Percentiles rank a stretch among this genome's conserved stretches.
These are phyloP conservation scores for Lobophora halterata DNA, from an alignment of 2,888 invertebrate species.

Conservation along the genomic window DNA sequence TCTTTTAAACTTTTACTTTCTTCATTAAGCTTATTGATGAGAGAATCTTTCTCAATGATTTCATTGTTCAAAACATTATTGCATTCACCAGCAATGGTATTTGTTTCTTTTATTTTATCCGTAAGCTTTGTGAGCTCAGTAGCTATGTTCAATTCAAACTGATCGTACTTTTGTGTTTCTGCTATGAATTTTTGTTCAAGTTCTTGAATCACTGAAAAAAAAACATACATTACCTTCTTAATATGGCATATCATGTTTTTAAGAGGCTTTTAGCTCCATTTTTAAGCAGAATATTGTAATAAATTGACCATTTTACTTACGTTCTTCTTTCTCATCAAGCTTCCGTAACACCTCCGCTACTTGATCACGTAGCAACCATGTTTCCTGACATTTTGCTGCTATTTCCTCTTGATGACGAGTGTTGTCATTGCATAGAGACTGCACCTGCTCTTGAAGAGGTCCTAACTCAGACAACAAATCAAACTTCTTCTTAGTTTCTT, in stretches of 20 bases:
- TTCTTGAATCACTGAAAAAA: constrained; percentile 40
- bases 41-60: constrained; percentile 33
- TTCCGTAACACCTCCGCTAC: constrained; percentile 32
- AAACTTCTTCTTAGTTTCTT: constrained; percentile 32
- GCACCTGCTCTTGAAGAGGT: constrained; percentile 30
- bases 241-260: too few relatives aligned
- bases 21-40: constrained; percentile 35
- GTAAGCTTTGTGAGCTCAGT: constrained; percentile 41
- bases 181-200: constrained; percentile 39
- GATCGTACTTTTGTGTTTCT: constrained; percentile 39
- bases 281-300: too few relatives aligned
- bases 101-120: constrained; percentile 40
- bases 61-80: constrained; percentile 30
- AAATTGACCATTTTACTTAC: too few relatives aligned
- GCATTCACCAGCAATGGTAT: constrained; percentile 17
- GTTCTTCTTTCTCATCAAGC: constrained; percentile 35
- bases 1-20: constrained; percentile 39
- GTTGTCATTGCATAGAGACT: constrained; percentile 36
- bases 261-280: too few relatives aligned
- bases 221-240: too few relatives aligned
- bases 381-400: constrained; percentile 32
- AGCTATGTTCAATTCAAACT: constrained; percentile 41
- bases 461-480: constrained; percentile 33
- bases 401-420: constrained; percentile 33
- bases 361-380: constrained; percentile 35